Evolutionary conservation across 2,888 invertebrate species (phyloP).

Genomic region (Drosophila emarginata): DNA sequence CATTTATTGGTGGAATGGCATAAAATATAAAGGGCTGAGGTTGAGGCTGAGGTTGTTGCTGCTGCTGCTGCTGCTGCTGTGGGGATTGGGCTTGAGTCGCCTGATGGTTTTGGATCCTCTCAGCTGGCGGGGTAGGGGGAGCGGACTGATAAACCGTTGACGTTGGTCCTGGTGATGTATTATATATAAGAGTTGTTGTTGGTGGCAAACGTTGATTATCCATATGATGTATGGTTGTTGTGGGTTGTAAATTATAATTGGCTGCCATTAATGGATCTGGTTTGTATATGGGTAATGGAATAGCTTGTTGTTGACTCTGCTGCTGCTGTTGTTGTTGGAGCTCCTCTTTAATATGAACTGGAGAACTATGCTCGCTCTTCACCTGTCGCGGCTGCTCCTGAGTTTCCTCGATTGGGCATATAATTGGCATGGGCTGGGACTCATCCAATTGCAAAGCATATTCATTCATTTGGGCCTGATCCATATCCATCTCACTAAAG

Average conservation of each 20-base stretch:
- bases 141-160: constrained; percentile 69
- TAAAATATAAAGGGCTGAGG: constrained; percentile 86
- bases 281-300: constrained; percentile 64
- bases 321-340: constrained; percentile 33
- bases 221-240: constrained; percentile 65
- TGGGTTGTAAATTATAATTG: constrained; percentile 63
- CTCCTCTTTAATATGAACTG: constrained; percentile 69
- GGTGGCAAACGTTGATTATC: constrained; percentile 46
- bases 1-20: constrained; percentile 82
- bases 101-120: constrained; percentile 64
- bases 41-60: background rate
- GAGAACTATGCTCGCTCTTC: constrained; percentile 61
- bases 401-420: constrained; percentile 8
- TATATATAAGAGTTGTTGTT: constrained; percentile 57
- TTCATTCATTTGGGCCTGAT: constrained; percentile 71
- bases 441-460: constrained; percentile 60
- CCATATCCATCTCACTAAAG: constrained; percentile 79
- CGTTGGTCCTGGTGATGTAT: constrained; percentile 38
- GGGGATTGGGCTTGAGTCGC: constrained; percentile 19
- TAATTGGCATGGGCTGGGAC: constrained; percentile 10
- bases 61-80: constrained; percentile 11
- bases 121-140: constrained; percentile 38
- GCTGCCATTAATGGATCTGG: constrained; percentile 78
- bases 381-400: constrained; percentile 35
- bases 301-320: constrained; percentile 21